Conservation (phyloP, 2,888 invertebrate species). For the Dolichopus griseipennis region DNA sequence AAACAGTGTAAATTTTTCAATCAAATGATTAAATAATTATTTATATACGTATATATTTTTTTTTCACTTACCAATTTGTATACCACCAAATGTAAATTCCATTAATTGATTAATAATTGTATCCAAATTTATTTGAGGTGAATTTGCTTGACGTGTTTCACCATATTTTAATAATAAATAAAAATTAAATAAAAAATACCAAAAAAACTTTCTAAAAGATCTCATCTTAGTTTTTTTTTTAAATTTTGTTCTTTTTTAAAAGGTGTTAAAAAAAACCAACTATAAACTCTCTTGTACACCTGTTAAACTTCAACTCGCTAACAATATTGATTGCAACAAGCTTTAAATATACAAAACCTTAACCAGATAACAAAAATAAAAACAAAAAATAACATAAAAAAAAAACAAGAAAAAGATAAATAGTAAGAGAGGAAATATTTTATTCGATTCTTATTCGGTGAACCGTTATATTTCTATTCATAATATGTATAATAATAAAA, state of each 20-base stretch:
- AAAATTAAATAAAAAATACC: neutral
- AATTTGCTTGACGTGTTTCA: neutral
- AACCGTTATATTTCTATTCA: no score
- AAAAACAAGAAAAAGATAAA: neutral
- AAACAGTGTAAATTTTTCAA: no score
- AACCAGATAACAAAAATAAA: neutral
- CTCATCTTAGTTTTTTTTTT: no score
- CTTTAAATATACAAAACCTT: neutral
- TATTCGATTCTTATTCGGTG: no score
- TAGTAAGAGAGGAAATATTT: no score
- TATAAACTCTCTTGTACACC: neutral
- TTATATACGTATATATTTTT: no score
- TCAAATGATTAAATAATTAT: no score
- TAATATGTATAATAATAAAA: no score
- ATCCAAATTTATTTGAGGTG: neutral
- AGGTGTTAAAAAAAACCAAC: no score
- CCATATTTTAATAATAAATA: neutral
- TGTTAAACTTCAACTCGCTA: neutral
- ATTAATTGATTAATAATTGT: neutral
- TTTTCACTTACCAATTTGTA: neutral
- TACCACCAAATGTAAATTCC: neutral
- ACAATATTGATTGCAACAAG: neutral
- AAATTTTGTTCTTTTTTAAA: no score
- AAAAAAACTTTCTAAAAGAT: slow-evolving; percentile 1
- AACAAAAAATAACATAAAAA: neutral